phyloP scores from a whole-genome alignment of 2,888 invertebrate genomes.

The Bhutanitis thaidina region DNA sequence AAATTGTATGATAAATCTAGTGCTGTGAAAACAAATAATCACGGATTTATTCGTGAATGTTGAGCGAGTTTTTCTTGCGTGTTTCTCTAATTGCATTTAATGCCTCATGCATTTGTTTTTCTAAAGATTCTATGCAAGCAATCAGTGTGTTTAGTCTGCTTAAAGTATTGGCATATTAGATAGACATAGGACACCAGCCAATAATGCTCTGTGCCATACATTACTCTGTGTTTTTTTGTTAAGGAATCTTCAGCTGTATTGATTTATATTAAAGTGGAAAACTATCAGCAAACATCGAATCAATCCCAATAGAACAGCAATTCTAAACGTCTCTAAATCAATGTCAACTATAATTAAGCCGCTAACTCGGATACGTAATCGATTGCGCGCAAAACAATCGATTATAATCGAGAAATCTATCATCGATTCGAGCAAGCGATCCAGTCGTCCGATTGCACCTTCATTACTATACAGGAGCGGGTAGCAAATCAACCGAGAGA shows the following conservation, averaged over 20 bases:
- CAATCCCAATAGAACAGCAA: conserved; percentile 15
- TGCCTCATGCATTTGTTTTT: background rate
- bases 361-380: conserved; percentile 40
- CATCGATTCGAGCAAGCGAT: conserved; percentile 45
- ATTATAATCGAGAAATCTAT: conserved; percentile 58
- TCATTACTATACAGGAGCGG: conserved; percentile 67
- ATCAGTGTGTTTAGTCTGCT: too few species aligned
- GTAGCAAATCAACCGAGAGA: conserved; percentile 61
- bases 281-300: background rate
- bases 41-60: background rate
- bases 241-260: background rate
- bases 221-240: background rate
- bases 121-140: too few species aligned
- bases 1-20: too few species aligned
- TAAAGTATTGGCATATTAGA: too few species aligned
- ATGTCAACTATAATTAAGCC: conserved; percentile 47
- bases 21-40: background rate
- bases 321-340: conserved; percentile 24
- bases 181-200: too few species aligned
- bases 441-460: conserved; percentile 54
- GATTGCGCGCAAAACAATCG: conserved; percentile 49
- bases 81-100: background rate
- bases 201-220: too few species aligned
- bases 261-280: background rate
- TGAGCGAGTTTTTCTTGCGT: background rate